Evolutionary conservation across 2,797 vertebrate species (phyloP), one percentile per base, ranked within the genome.

Genomic region (Thamnophis elegans): DNA sequence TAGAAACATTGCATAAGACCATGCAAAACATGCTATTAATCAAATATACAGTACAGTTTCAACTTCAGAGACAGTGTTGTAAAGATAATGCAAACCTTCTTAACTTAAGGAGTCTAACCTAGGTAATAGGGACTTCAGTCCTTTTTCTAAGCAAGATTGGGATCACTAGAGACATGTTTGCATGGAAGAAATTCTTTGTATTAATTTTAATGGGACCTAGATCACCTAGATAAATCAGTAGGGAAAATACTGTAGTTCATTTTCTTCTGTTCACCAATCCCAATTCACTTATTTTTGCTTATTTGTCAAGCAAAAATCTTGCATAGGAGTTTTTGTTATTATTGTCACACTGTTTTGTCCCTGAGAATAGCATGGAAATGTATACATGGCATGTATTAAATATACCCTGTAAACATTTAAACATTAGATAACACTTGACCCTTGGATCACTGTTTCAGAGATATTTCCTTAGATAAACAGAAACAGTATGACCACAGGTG

Each of bases 391-490:
- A 5, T 62, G 22, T 55, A 26, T 58, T 2, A 7, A 91, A 85
- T 16, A 87, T 54, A 51, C 3, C 36, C 1, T 58, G 59, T 87
- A 32, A 65, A 26, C 25, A 36, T 65, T 91, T 56, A 53, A 65
- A 32, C 25, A 87, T 7, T 14, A 36, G 55, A 51, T 92, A 65
- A 92, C 93, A 56, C 32, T 0, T 93, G 2, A 60, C 25, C 59
- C 25, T 60, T 60, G 25, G 9, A 22, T 68, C 6, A 68, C 16
- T 32, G n/a, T 68, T 32, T 68, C 13, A 68, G 62, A 68, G 13
- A 7, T 68, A 90, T 96, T 95, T 95, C 65, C 32, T 14, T 94
- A 92, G 87, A 16, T 87, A 89, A 93, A 90, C 14, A 58, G 92
- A 92, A 94, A 54, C 89, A 93, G 47, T 58, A 94, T 95, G 82